Evolutionary conservation across 2,113 vertebrate genomes (phyloP).

Genomic region (Amphiprion percula): DNA sequence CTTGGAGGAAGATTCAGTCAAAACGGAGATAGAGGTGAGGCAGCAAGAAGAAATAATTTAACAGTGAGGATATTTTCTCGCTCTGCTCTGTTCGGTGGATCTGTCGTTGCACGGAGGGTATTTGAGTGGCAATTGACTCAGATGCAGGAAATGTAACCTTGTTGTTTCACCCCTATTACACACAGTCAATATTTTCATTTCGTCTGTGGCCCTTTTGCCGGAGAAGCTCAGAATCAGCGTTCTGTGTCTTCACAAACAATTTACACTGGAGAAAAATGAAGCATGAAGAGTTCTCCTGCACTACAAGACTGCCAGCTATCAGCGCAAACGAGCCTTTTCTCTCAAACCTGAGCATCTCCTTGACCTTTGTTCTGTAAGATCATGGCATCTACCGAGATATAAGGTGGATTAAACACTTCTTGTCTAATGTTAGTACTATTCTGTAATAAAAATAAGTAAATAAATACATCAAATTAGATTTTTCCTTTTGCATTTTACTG

Average conservation of each 20-base stretch:
- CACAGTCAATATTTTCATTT: conserved; percentile 72
- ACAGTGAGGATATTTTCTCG: not conserved
- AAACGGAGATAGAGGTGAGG: not conserved
- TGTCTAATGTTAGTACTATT: too few species aligned
- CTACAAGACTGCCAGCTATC: conserved; percentile 8
- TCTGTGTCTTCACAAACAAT: conserved; percentile 51
- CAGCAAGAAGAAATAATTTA: conserved; percentile 10
- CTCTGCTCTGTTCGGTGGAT: conserved; percentile 2
- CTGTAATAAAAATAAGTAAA: too few species aligned
- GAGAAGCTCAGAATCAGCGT: conserved; percentile 38
- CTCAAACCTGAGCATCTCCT: not conserved
- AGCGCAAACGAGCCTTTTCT: conserved; percentile 5
- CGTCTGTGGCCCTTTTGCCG: conserved; percentile 34
- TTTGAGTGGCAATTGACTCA: conserved; percentile 47
- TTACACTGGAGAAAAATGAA: conserved; percentile 56
- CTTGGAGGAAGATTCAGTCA: conserved; percentile 7
- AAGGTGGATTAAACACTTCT: too few species aligned
- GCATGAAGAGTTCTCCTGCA: conserved; percentile 36
- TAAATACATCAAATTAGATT: too few species aligned
- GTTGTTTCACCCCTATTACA: conserved; percentile 55
- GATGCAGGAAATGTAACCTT: conserved; percentile 57
- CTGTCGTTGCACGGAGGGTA: not conserved
- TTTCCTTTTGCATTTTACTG: too few species aligned
- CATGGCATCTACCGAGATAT: too few species aligned
- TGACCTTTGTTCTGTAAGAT: too few species aligned